Evolutionary conservation across 2,888 invertebrate species (phyloP).

Genomic region (Apodemia zela): DNA sequence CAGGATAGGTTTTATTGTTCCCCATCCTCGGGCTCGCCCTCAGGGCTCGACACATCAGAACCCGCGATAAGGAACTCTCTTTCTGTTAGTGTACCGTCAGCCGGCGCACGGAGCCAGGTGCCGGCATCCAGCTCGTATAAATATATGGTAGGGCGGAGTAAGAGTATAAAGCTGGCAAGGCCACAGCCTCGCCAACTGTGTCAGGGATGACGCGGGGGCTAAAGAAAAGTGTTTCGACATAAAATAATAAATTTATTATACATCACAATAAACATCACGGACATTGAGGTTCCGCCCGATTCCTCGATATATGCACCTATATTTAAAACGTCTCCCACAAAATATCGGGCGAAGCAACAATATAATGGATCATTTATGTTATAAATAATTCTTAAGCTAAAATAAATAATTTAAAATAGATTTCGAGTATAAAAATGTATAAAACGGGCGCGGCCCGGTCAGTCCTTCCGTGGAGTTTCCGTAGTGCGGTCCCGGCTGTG

Average conservation of each 20-base stretch:
- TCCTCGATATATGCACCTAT: conserved; percentile 72
- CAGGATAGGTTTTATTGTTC: too few species aligned
- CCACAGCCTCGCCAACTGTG: too few species aligned
- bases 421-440: conserved; percentile 40
- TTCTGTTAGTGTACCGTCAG: too few species aligned
- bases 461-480: conserved; percentile 2
- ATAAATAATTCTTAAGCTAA: conserved; percentile 48
- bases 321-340: conserved; percentile 68
- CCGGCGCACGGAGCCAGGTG: too few species aligned
- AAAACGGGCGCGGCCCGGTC: conserved; percentile 18
- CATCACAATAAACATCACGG: conserved; percentile 22
- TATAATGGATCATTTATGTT: conserved; percentile 39
- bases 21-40: too few species aligned
- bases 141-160: too few species aligned
- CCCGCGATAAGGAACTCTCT: too few species aligned
- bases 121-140: too few species aligned
- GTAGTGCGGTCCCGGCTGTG: neutral
- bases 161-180: too few species aligned
- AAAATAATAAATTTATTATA: conserved; percentile 25
- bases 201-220: too few species aligned
- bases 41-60: too few species aligned
- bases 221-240: conserved; percentile 8
- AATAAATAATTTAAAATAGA: conserved; percentile 48
- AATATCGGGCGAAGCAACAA: conserved; percentile 56
- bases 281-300: conserved; percentile 58